Evolutionary conservation across 2,888 invertebrate species (phyloP), one percentile per base, ranked within the genome.

Genomic region (Syrista parreyssii): DNA sequence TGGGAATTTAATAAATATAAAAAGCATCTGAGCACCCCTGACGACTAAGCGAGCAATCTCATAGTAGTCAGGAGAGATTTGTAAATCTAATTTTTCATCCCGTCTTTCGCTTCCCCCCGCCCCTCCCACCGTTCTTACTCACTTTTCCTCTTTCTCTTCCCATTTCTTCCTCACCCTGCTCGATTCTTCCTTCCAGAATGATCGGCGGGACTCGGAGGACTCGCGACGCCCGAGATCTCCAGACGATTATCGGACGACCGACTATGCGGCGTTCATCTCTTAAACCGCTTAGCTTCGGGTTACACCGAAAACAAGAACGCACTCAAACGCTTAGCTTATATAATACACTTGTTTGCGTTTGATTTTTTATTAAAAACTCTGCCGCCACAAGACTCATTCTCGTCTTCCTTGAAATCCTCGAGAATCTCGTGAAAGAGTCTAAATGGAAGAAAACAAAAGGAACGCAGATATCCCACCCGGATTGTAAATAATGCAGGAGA

Each of bases 271-370:
- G 89, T 87, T 90, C 89, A 91, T 91, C 90, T 88, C 87, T 91
- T 91, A 91, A 91, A 89, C 90, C 90, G 90, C 90, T 91, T 91
- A 91, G 91, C 89, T 90, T 91, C 91, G 87, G 88, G 91, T 91
- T 91, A 89, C 91, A 90, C 89, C 91, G 88, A 91, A 91, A 91
- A 91, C 90, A 91, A 89, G 88, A 90, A 87, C 88, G 87, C 89
- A 88, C 89, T 90, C 86, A 84, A 85, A 88, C 88, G 89, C 87
- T 90, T 88, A 90, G 85, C 85, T 84, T 86, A 84, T 84, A 88
- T 88, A 89, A 90, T 88, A 86, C 86, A 88, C 87, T 90, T 88
- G 89, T 89, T 89, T 89, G 88, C 85, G 84, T 86, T 86, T 82
- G 79, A 83, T 33, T 75, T 40, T 55, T 9, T 78, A n/a, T 78